Evolutionary conservation across 2,113 vertebrate species (phyloP).

Genomic region (Cynocephalus volans): DNA sequence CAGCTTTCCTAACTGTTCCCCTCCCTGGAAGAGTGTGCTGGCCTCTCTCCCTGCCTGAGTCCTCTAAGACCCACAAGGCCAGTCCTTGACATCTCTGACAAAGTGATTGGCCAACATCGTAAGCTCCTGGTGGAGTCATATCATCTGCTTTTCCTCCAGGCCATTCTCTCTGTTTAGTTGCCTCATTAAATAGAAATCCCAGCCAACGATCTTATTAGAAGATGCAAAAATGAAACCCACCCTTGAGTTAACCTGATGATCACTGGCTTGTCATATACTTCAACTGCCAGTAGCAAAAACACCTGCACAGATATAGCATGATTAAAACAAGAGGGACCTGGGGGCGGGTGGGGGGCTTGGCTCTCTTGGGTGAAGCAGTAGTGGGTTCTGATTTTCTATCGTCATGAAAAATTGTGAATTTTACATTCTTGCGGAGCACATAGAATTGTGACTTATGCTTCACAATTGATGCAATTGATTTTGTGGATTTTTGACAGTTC

Average conservation of each 20-base stretch:
- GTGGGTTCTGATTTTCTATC: conserved; percentile 27
- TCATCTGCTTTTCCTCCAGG: not conserved
- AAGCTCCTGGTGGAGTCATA: not conserved
- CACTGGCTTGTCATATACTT: not conserved
- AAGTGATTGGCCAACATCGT: not conserved
- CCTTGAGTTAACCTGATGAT: not conserved
- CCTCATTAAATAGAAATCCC: conserved; percentile 12
- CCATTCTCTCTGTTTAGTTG: not conserved
- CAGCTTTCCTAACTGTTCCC: not conserved
- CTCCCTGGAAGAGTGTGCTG: not conserved
- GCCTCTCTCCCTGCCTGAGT: not conserved
- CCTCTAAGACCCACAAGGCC: not conserved
- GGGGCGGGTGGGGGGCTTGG: accelerated
- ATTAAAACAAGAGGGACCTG: not conserved
- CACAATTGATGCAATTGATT: conserved; percentile 75
- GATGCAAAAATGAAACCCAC: not conserved
- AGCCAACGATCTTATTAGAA: not conserved
- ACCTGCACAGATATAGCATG: not conserved
- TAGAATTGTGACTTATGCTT: conserved; percentile 54
- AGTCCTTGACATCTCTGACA: not conserved
- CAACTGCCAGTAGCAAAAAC: not conserved
- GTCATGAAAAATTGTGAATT: conserved; percentile 66
- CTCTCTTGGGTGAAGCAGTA: not conserved
- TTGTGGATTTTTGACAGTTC: conserved; percentile 73
- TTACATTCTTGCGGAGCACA: conserved; percentile 63